Conservation (phyloP, 2,113 vertebrate species). For the Hippoglossus stenolepis region DNA sequence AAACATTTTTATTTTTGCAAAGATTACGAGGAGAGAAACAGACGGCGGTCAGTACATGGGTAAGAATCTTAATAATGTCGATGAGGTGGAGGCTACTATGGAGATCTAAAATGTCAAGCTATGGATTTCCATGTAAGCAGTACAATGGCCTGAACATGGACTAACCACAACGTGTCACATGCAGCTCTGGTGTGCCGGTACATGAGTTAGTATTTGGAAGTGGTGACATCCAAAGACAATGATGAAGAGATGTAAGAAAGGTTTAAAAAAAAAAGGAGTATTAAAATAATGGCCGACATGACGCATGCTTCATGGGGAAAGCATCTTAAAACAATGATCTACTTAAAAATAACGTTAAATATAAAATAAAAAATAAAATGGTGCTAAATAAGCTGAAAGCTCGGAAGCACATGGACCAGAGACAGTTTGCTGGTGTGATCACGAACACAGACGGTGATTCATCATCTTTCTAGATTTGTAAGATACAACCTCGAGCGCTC, state of each 20-base stretch:
- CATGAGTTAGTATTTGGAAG: constrained; percentile 53
- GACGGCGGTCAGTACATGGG: constrained; percentile 25
- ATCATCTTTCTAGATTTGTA: constrained; percentile 38
- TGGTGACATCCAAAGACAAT: constrained; percentile 45
- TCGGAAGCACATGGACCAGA: constrained; percentile 10
- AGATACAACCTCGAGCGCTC: constrained; percentile 17
- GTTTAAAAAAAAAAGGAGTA: not conserved
- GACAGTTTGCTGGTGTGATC: constrained; percentile 58
- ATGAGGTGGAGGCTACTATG: constrained; percentile 44
- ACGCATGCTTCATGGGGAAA: constrained; percentile 26
- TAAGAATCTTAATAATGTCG: constrained; percentile 72
- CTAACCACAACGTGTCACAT: constrained; percentile 48
- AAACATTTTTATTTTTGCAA: constrained; percentile 22
- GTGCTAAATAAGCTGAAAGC: not conserved
- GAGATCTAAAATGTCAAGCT: constrained; percentile 49
- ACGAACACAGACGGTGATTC: constrained; percentile 36
- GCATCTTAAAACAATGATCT: constrained; percentile 46
- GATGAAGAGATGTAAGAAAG: not conserved
- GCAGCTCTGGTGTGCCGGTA: constrained; percentile 45
- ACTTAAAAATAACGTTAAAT: constrained; percentile 33
- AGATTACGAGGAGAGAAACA: not conserved
- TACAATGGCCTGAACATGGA: constrained; percentile 51
- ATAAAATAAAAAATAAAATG: not conserved
- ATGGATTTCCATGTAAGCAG: constrained; percentile 46
- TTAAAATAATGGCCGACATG: constrained; percentile 9